Base-by-base conservation (phyloP, 2,797 vertebrate genomes). In the Sandelia bainsii region DNA sequence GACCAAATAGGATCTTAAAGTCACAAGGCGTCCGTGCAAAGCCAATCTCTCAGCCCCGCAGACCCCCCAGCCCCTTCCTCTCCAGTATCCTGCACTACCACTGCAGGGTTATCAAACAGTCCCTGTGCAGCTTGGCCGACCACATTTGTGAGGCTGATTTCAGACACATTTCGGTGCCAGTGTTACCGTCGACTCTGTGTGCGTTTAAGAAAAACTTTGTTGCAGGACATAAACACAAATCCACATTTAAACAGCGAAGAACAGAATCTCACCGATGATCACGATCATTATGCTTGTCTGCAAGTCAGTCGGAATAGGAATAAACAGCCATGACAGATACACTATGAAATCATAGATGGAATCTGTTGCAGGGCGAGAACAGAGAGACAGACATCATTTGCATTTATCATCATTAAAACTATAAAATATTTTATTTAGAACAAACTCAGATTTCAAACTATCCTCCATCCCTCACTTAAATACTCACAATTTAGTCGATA, bases 1-100 rank as follows among this genome's bases (percentile, higher is more conserved):
- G 86, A 87, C 85, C 88, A 87, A 91, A 92, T 88, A 85, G 87
- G 89, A 91, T 91, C 84, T 89, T 57, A 85, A 79, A 90, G 85
- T 87, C 90, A 83, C 80, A 62, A 82, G 84, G 87, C 78, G 79
- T 88, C 86, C 62, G 84, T 83, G 83, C 82, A 86, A 89, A 90
- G 89, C 80, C 90, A 87, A 90, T 89, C 85, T 87, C 82, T 80
- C 2, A 29, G 73, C 40, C 16, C 75, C 1, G 67, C 83, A 54
- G 66, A 57, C 74, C 75, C 62, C 32, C 50, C 63, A 17, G 8
- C 69, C 32, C 77, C 71, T 27, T 49, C 75, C 48, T 69, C 71
- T 64, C 80, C 72, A 40, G 34, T 37, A 83, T 75, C 72, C 70
- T 48, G 72, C 82, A 49, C 74, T 60, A 69, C 69, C 57, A 75